Conservation (phyloP, 2,113 vertebrate genomes). For the Microcebus jonahi region DNA sequence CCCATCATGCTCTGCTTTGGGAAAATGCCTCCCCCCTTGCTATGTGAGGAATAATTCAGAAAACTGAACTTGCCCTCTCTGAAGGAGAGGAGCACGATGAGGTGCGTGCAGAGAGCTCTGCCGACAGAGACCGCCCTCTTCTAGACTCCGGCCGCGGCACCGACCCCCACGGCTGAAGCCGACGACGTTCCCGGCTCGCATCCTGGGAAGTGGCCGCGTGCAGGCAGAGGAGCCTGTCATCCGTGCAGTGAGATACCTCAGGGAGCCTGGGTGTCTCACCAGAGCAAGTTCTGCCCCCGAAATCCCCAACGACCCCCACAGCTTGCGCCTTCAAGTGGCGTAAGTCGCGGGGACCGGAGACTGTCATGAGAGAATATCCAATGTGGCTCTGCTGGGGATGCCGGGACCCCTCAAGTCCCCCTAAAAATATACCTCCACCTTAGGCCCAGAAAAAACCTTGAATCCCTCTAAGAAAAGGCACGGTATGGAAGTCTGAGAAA, state of each 20-base stretch:
- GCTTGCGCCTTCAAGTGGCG: background rate
- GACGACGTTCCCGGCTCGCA: background rate
- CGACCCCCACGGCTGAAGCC: background rate
- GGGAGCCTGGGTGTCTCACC: background rate
- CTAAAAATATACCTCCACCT: background rate
- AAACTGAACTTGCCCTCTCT: background rate
- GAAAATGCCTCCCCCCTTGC: background rate
- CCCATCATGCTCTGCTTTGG: background rate
- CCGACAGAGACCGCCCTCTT: background rate
- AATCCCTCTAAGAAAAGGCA: no score
- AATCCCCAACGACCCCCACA: background rate
- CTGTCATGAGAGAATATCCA: no score
- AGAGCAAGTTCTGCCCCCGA: background rate
- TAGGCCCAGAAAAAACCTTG: background rate
- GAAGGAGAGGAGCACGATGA: accelerated
- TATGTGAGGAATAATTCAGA: no score
- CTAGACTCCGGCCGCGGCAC: background rate
- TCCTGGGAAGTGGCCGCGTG: accelerated
- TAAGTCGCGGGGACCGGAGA: accelerated
- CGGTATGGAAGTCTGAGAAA: background rate
- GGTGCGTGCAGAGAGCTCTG: background rate
- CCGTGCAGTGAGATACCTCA: no score
- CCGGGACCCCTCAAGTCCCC: background rate
- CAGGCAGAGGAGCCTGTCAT: background rate
- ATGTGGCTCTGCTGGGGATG: background rate